These are phyloP conservation scores for Ochlodes sylvanus DNA, from an alignment of 2,888 invertebrate genomes.

Conservation along the genomic window DNA sequence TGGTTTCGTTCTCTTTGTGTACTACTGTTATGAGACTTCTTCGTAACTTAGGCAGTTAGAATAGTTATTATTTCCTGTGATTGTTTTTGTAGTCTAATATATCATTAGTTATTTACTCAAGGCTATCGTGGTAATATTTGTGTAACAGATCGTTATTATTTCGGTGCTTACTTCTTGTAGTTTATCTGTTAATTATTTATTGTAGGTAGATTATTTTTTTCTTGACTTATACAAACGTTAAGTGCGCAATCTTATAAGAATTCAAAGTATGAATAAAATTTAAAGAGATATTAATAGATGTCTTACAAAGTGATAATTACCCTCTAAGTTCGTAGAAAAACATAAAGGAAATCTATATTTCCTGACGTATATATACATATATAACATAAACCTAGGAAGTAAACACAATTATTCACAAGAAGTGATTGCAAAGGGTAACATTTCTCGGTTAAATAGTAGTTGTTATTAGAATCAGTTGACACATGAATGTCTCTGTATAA, in stretches of 20 bases:
- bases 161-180: too few species aligned
- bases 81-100: not conserved
- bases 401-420: not conserved
- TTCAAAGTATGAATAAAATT: too few species aligned
- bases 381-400: not conserved
- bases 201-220: too few species aligned
- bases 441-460: not conserved
- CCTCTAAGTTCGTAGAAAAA: not conserved
- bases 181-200: too few species aligned
- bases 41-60: not conserved
- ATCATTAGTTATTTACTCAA: too few species aligned
- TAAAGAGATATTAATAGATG: too few species aligned
- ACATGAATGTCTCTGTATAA: constrained; percentile 11
- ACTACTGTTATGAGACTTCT: constrained; percentile 6
- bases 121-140: too few species aligned
- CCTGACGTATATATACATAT: too few species aligned
- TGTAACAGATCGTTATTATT: too few species aligned
- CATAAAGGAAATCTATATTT: not conserved
- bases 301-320: too few species aligned
- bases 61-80: constrained; percentile 2
- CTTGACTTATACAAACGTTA: too few species aligned
- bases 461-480: constrained; percentile 6
- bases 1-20: not conserved
- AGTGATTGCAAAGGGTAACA: not conserved
- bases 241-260: too few species aligned